phyloP scores from a whole-genome alignment of 2,888 invertebrate genomes.

The Scotopteryx bipunctaria region DNA sequence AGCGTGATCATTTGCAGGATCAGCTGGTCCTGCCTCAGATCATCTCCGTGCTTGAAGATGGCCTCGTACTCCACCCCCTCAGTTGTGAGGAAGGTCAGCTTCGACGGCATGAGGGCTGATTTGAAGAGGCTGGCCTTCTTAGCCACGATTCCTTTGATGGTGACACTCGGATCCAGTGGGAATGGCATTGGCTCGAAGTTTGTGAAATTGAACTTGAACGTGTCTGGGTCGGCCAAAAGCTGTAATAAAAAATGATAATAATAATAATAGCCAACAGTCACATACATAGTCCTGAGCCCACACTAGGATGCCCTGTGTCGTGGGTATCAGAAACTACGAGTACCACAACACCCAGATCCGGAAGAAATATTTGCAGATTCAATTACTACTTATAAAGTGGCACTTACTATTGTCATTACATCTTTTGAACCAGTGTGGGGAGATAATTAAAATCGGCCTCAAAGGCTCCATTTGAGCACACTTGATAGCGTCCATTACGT shows the following conservation, averaged over 20 bases:
- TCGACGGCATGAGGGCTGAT: slow-evolving; percentile 97
- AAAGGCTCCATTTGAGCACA: no score
- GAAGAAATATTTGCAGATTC: no score
- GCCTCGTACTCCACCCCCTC: slow-evolving; percentile 94
- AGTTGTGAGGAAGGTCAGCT: slow-evolving; percentile 92
- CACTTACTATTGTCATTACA: no score
- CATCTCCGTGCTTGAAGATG: slow-evolving; percentile 99
- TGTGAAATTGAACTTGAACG: slow-evolving; percentile 93
- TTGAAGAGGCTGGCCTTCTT: slow-evolving; percentile 97
- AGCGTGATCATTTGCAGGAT: slow-evolving; percentile 98
- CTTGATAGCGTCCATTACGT: no score
- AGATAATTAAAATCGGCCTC: no score
- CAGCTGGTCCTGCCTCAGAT: slow-evolving; percentile 97
- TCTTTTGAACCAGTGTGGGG: no score
- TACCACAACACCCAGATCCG: no score
- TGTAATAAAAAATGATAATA: slow-evolving; percentile 52
- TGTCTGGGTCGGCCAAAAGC: slow-evolving; percentile 90
- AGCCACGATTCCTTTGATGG: slow-evolving; percentile 93
- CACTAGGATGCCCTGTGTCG: no score
- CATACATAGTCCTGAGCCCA: no score
- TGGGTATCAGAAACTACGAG: no score
- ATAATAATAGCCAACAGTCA: no score
- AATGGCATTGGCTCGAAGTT: slow-evolving; percentile 96
- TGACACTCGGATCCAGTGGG: slow-evolving; percentile 96
- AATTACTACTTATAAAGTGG: no score